phyloP scores from a whole-genome alignment of 2,113 vertebrate species.

The Centrocercus urophasianus region DNA sequence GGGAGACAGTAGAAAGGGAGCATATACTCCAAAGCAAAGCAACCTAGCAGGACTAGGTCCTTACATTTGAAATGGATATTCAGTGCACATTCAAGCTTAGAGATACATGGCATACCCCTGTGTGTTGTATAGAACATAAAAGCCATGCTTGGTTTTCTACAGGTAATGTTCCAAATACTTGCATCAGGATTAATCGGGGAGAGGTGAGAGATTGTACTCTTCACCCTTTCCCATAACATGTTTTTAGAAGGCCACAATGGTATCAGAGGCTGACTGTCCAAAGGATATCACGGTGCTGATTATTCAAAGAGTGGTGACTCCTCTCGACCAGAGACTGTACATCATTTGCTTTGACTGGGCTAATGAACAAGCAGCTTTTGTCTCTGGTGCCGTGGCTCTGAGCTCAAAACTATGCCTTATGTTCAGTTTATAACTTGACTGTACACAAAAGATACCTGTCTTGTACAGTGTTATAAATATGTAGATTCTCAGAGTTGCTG shows the following conservation, averaged over 20 bases:
- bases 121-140: background rate
- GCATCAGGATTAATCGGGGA: background rate
- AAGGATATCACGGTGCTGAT: background rate
- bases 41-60: background rate
- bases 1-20: background rate
- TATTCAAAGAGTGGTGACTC: background rate
- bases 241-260: background rate
- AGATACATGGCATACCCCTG: background rate
- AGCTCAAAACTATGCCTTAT: background rate
- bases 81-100: background rate
- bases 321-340: background rate
- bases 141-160: background rate
- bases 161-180: background rate
- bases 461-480: background rate
- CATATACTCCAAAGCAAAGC: accelerated
- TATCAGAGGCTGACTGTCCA: background rate
- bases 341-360: background rate
- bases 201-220: background rate
- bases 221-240: background rate
- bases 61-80: background rate
- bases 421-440: background rate
- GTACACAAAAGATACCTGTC: background rate
- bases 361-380: background rate
- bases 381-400: background rate
- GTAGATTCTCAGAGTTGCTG: background rate